Evolutionary conservation across 2,888 invertebrate species (phyloP), one percentile per base, ranked within the genome.

Genomic region (Hirtodrosophila alboralis): DNA sequence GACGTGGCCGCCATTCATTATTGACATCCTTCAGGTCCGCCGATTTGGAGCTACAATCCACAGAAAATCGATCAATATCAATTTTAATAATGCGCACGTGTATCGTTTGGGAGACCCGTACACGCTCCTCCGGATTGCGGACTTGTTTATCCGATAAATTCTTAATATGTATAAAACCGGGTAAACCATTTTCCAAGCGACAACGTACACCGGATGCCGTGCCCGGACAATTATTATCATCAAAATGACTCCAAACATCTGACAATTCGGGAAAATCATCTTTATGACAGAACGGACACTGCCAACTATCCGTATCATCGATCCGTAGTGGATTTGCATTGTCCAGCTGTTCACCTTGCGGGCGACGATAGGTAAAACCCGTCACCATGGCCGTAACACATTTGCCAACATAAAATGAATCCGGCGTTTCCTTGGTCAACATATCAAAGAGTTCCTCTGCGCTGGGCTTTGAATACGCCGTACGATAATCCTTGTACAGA

Each of bases 211-310:
- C 99, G 0, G 96, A 96, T 0, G 99, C 97, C 89, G 97, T 96
- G 0, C 99, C 99, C 0, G 97, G 98, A 91, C 99, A 99, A 1
- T 95, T 94, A 21, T 96, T 97, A 0, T 97, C 96, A 91, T 99
- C 98, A 91, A 98, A 98, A 90, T 99, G 98, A 91, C 97, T 97
- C 98, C 98, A 99, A 40, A 98, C 98, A 92, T 98, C 98, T 13
- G 97, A 97, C 23, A 98, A 91, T 89, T 98, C 98, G 0, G 97
- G 96, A 85, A 99, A 98, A 90, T 98, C 97, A 88, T 97, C 97
- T 89, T 97, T 97, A 75, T 96, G 92, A 91, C 99, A 99, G 91
- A 98, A 98, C 0, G 98, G 98, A 92, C 99, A 99, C 89, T 98
- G 97, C 98, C 98, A 99, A 31, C 98, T 92, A 0, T 97, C 97